Conservation (phyloP, 2,888 invertebrate genomes). For the Sminthurinus aureus region DNA sequence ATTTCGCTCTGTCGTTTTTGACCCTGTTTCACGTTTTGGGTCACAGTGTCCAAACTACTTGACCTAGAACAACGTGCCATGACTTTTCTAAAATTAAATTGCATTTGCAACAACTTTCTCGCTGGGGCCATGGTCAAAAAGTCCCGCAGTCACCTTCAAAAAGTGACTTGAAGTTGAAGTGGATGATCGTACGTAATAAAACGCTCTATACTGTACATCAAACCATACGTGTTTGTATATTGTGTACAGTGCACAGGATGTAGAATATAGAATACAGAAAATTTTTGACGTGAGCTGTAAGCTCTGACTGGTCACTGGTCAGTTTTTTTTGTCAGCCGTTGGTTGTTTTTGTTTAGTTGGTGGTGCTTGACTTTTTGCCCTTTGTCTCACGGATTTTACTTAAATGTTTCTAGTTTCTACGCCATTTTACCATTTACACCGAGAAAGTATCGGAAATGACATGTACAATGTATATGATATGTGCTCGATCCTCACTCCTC, state of each 20-base stretch:
- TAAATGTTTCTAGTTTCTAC: conserved; percentile 2
- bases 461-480: not conserved
- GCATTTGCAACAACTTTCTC: too few relatives aligned
- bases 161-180: too few relatives aligned
- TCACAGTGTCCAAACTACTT: too few relatives aligned
- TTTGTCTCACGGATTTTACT: conserved; percentile 31
- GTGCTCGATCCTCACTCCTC: not conserved
- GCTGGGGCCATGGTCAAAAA: too few relatives aligned
- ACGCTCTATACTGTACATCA: too few relatives aligned
- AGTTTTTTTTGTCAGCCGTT: not conserved
- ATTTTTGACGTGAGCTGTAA: conserved; percentile 29
- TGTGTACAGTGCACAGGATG: not conserved
- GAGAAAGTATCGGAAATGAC: not conserved
- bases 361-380: conserved; percentile 37
- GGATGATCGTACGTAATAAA: too few relatives aligned
- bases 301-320: not conserved
- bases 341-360: too few relatives aligned
- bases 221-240: not conserved
- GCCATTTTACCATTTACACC: not conserved
- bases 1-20: too few relatives aligned
- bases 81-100: too few relatives aligned
- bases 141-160: too few relatives aligned
- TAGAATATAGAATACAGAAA: not conserved
- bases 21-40: too few relatives aligned
- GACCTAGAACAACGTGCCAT: too few relatives aligned